Evolutionary conservation across 2,113 vertebrate species (phyloP).

Genomic region (Elanus axillaris): DNA sequence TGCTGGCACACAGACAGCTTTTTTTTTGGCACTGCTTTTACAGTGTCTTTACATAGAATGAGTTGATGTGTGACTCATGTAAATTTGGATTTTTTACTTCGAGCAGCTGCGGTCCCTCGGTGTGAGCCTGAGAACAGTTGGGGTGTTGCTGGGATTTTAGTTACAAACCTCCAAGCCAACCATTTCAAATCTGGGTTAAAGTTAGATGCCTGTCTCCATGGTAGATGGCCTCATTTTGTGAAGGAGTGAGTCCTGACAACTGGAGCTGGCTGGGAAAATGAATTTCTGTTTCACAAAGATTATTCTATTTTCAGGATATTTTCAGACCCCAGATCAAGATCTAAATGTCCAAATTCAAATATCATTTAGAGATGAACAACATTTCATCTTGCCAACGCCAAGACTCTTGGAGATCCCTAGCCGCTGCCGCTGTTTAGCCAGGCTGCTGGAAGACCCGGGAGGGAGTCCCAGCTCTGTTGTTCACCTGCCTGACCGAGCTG

Average conservation of each 20-base stretch:
- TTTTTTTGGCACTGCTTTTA: slow-evolving; percentile 13
- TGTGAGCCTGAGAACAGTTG: not conserved
- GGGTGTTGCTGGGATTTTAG: not conserved
- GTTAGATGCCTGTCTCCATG: slow-evolving; percentile 15
- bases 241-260: not conserved
- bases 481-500: not conserved
- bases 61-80: not conserved
- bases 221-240: slow-evolving; percentile 15
- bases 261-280: not conserved
- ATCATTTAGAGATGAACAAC: not conserved
- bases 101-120: not conserved
- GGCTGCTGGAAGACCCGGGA: not conserved
- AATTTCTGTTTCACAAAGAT: not conserved
- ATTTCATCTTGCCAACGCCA: not conserved
- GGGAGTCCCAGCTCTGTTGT: not conserved
- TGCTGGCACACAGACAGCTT: not conserved
- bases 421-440: not conserved
- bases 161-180: slow-evolving; percentile 11
- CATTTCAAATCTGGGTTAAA: slow-evolving; percentile 15
- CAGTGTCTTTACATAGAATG: not conserved
- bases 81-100: not conserved
- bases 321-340: not conserved
- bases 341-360: not conserved
- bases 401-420: not conserved
- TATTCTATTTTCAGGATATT: not conserved